Evolutionary conservation across 2,888 invertebrate species (phyloP), one percentile per base, ranked within the genome.

Genomic region (Piscicola geometra): DNA sequence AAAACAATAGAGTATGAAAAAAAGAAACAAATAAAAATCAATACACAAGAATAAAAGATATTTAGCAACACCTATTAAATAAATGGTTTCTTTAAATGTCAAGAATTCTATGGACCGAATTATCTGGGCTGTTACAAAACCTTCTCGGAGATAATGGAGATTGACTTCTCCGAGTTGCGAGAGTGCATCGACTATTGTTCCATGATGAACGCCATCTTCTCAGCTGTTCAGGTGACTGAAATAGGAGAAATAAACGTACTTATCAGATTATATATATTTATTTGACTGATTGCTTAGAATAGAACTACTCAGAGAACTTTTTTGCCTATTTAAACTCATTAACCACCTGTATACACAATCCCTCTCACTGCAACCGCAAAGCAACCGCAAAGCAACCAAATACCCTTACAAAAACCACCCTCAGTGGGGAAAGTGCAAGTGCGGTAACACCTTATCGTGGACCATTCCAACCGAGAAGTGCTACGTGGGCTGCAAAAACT

Each of bases 171-270:
- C 25, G 5, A 15, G 5, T 5, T 56, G n/a, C 21, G 25, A 3
- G 60, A 56, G n/a, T 56, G 60, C 60, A 18, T 56, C 25, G 25
- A 56, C 60, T 56, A 56, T 25, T 56, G 60, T 21, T 18, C 9
- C 25, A 25, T 56, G n/a, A 25, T 56, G n/a, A 56, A 56, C 60
- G n/a, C 60, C n/a, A 56, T 56, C 60, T 56, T 56, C 60, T 56
- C 60, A 5, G 60, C 60, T n/a, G n/a, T 56, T n/a, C 21, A 56
- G 25, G 60, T 56, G n/a, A 18, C 3, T 56, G 25, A 47, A 47
- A 47, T n/a, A n/a, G n/a, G n/a, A n/a, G n/a, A n/a, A n/a, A n/a
- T n/a, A n/a, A n/a, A n/a, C n/a, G n/a, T n/a, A n/a, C n/a, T n/a
- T n/a, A n/a, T n/a, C n/a, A n/a, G n/a, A n/a, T n/a, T n/a, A n/a